A percentile compares a stretch with the other conserved stretches of the same genome.
These are phyloP conservation scores for Mustela lutreola DNA, from an alignment of 2,113 vertebrate genomes.

Conservation along the genomic window DNA sequence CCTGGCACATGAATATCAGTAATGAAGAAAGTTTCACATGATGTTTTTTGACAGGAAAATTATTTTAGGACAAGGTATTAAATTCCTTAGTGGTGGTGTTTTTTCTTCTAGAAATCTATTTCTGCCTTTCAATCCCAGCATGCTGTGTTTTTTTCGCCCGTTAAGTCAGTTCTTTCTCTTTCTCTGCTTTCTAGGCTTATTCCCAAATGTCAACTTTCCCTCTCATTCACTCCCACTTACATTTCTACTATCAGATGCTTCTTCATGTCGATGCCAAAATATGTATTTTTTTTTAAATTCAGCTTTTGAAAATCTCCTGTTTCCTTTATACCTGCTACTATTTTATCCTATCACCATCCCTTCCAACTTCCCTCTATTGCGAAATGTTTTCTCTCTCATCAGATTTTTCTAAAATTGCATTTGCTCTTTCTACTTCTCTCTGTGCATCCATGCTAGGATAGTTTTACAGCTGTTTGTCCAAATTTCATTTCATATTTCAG, in stretches of 20 bases:
- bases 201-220: constrained; percentile 78
- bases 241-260: constrained; percentile 79
- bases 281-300: background rate
- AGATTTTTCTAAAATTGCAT: background rate
- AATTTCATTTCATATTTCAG: background rate
- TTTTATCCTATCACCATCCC: background rate
- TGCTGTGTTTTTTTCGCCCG: background rate
- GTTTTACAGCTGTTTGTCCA: background rate
- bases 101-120: constrained; percentile 45
- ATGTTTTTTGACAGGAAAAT: background rate
- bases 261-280: constrained; percentile 63
- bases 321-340: constrained; percentile 57
- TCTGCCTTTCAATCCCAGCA: constrained; percentile 21
- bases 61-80: constrained; percentile 42
- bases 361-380: background rate
- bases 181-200: constrained; percentile 75
- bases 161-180: constrained; percentile 66
- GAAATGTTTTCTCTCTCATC: background rate
- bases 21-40: background rate
- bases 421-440: background rate
- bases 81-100: constrained; percentile 43
- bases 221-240: constrained; percentile 74
- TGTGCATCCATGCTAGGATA: background rate
- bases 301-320: constrained; percentile 35
- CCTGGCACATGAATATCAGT: background rate